Evolutionary conservation across 2,797 vertebrate species (phyloP), one percentile per base, ranked within the genome.

Genomic region (Anolis apletophallus): DNA sequence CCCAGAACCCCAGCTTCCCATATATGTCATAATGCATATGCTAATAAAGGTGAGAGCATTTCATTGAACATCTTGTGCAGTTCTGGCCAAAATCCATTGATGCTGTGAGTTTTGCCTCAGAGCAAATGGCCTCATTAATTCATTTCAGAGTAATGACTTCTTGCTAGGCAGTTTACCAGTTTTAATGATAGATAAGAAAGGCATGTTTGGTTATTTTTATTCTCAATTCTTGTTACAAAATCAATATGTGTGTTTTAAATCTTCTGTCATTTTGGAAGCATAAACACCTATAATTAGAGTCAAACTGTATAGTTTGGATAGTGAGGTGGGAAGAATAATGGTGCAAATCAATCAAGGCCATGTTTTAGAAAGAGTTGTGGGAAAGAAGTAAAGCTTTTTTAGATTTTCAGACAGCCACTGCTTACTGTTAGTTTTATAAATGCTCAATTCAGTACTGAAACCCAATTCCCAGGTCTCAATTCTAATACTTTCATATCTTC

Each of bases 101-200:
- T 84, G 85, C 32, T 7, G 36, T 68, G 40, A 80, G 21, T 32
- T 92, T 80, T 88, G 61, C 80, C 73, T 89, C 29, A 61, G 16
- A 91, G 55, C n/a, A 90, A 87, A 64, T 32, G 29, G 40, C 67
- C 83, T 21, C 85, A 92, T 92, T 80, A 87, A 89, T 86, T 90
- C 91, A 46, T 82, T 86, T 46, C 71, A 77, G 55, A 87, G 19
- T 80, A 88, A 88, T 29, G n/a, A 71, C 50, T 87, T 72, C 73
- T 92, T 89, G 32, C 72, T 88, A 36, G 29, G 11, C 80, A 74
- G 91, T 57, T 40, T 23, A 55, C 74, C 64, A 87, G 12, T 36
- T 88, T 68, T 64, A 75, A 0, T 17, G n/a, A 67, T 26, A 93
- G 67, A 72, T 71, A 83, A 80, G 11, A 3, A 3, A 85, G 83